Base-by-base conservation (phyloP, 2,888 invertebrate genomes). In the Mimachlamys varia region DNA sequence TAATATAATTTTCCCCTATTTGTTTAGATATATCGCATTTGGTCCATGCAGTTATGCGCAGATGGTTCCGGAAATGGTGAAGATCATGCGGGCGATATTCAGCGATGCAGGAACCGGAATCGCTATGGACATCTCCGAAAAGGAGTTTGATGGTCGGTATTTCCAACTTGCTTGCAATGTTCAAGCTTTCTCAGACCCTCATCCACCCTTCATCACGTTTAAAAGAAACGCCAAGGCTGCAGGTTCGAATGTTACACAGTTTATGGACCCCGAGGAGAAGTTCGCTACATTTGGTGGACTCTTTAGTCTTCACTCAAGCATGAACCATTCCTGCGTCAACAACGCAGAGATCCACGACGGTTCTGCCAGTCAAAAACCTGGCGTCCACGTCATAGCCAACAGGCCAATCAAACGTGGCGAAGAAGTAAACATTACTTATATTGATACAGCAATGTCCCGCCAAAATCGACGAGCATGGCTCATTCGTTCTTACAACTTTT, bases 291-390 rank as follows among this genome's bases (percentile, higher is more conserved):
- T 95, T 90, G 94, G 95, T 2, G 95, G 95, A 13, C 93, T 95
- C 92, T 95, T 95, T 88, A 94, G 95, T 0, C 91, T 95, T 5
- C 95, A 95, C 89, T 94, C 95, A 27, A 95, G 95, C 87, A 90
- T 94, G 33, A 95, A 95, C 88, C 95, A 95, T 89, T 94, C 95
- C 0, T 95, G 95, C 89, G 93, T 93, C 89, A 95, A 95, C 90
- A 95, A 95, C 90, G 95, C 95, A 0, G 95, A 95, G 88, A 95
- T 95, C 4, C 94, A 93, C 92, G 94, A 95, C 90, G 94, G 94
- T 4, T 92, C 91, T 2, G 93, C 92, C 3, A 88, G 94, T 44
- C 93, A 93, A 2, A 92, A 92, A 38, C 95, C 95, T 13, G 95
- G 94, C 0, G 94, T 95, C 15, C 94, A 94, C 91, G 94, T 95